These are phyloP conservation scores for Pyralis farinalis DNA, from an alignment of 2,888 invertebrate genomes.

Conservation along the genomic window DNA sequence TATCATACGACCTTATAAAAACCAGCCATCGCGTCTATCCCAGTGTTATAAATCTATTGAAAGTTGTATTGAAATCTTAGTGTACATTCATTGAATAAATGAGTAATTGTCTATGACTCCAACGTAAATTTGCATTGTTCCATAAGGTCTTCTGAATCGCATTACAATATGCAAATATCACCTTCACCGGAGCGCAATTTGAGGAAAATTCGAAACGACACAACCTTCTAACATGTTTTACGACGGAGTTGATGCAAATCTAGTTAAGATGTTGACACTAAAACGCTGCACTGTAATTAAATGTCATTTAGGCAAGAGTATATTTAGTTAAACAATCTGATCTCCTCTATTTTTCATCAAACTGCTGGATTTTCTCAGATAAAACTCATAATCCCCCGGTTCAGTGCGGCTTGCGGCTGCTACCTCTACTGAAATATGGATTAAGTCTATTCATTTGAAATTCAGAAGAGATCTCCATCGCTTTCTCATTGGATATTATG, in stretches of 20 bases:
- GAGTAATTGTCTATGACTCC: too few relatives aligned
- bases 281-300: slow-evolving; percentile 29
- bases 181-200: slow-evolving; percentile 12
- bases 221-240: slow-evolving; percentile 12
- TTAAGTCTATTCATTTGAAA: slow-evolving; percentile 56
- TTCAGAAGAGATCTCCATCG: slow-evolving; percentile 50
- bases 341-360: slow-evolving; percentile 30
- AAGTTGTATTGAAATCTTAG: too few relatives aligned
- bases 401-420: slow-evolving; percentile 30
- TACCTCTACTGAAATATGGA: slow-evolving; percentile 50
- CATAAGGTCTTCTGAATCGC: background rate
- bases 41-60: too few relatives aligned
- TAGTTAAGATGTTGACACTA: slow-evolving; percentile 25
- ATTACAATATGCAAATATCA: slow-evolving; percentile 15
- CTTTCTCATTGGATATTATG: slow-evolving; percentile 43
- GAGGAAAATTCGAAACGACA: slow-evolving; percentile 16
- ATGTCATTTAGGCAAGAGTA: slow-evolving; percentile 20
- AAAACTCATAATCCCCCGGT: slow-evolving; percentile 37
- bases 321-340: slow-evolving; percentile 18
- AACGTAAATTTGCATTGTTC: too few relatives aligned
- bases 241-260: slow-evolving; percentile 25
- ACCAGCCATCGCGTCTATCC: too few relatives aligned
- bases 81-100: too few relatives aligned
- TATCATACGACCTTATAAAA: too few relatives aligned
- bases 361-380: slow-evolving; percentile 25